phyloP scores from a whole-genome alignment of 2,797 vertebrate genomes.

The Phrynocephalus vlangalii region DNA sequence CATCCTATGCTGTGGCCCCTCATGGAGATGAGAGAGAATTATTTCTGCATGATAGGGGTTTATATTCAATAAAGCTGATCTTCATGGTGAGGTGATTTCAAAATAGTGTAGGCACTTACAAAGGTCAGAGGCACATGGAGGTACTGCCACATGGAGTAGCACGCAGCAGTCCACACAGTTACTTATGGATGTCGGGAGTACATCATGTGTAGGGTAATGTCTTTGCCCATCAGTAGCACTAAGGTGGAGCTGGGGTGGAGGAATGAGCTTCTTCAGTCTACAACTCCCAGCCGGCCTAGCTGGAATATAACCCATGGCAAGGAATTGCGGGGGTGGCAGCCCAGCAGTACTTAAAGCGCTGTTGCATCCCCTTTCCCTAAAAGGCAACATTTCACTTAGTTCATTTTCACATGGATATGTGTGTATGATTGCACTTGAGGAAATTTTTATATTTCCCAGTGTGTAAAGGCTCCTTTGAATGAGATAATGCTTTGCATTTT shows the following conservation, averaged over 20 bases:
- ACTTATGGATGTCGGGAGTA: not conserved
- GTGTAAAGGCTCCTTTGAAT: slow-evolving; percentile 11
- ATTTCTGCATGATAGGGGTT: not conserved
- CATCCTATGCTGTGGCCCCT: not conserved
- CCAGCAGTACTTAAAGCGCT: not conserved
- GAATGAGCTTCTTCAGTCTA: not conserved
- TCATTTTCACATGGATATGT: not conserved
- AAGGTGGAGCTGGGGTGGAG: too few relatives aligned
- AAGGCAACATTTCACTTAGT: not conserved
- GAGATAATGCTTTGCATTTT: not conserved
- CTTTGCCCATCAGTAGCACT: not conserved
- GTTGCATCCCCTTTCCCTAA: not conserved
- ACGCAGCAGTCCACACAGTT: not conserved
- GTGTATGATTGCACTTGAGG: not conserved
- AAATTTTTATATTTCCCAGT: not conserved
- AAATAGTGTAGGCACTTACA: not conserved
- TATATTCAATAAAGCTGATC: not conserved
- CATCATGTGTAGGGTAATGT: not conserved
- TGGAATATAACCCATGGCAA: not conserved
- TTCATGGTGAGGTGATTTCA: not conserved
- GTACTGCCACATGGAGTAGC: not conserved
- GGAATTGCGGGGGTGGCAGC: not conserved
- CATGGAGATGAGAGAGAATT: not conserved
- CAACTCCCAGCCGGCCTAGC: not conserved
- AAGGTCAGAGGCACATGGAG: not conserved